These are phyloP conservation scores for Solea senegalensis DNA, from an alignment of 2,113 vertebrate genomes.

Conservation along the genomic window DNA sequence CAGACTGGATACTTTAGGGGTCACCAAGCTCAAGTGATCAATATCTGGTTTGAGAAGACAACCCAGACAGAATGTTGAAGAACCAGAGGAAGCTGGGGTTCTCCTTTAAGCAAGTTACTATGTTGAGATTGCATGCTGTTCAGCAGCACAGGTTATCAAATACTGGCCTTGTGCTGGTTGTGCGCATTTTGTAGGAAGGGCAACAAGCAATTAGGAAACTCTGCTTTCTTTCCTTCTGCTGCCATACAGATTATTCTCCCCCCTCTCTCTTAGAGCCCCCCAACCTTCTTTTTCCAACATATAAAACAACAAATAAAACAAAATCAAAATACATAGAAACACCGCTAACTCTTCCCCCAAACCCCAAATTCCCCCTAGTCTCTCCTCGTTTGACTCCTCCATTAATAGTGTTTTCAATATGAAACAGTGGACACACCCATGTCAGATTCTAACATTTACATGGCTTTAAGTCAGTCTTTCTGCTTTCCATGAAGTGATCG, in stretches of 20 bases:
- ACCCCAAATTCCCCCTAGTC: conserved; percentile 23
- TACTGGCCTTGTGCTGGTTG: conserved; percentile 77
- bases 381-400: conserved; percentile 54
- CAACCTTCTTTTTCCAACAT: conserved; percentile 35
- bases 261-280: conserved; percentile 45
- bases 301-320: conserved; percentile 50
- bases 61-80: conserved; percentile 46
- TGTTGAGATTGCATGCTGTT: conserved; percentile 65
- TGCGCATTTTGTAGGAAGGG: conserved; percentile 58
- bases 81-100: conserved; percentile 53
- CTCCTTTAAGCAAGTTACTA: conserved; percentile 54
- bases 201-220: conserved; percentile 63
- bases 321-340: conserved; percentile 60
- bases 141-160: conserved; percentile 71
- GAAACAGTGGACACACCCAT: conserved; percentile 85
- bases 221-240: conserved; percentile 44
- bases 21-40: conserved; percentile 39
- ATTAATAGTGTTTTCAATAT: conserved; percentile 87
- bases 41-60: conserved; percentile 52
- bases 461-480: conserved; percentile 75
- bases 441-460: conserved; percentile 89
- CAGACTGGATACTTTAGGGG: conserved; percentile 23
- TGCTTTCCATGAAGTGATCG: conserved; percentile 56
- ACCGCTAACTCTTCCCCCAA: conserved; percentile 31
- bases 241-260: conserved; percentile 27